Evolutionary conservation across 2,113 vertebrate species (phyloP), one percentile per base, ranked within the genome.

Genomic region (Xiphophorus maculatus): DNA sequence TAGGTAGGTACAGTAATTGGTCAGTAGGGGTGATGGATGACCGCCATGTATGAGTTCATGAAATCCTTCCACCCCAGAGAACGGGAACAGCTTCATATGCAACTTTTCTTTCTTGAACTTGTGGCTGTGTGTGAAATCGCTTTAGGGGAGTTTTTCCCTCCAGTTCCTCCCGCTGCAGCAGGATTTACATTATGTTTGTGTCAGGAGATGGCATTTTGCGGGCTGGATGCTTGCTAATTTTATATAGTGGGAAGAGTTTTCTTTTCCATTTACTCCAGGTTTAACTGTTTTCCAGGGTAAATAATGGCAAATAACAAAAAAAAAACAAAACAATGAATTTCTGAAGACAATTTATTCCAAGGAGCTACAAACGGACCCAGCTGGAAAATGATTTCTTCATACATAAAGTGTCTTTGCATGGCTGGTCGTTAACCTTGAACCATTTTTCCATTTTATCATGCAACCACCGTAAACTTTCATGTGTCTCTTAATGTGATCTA

Each of bases 21-120:
- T 93, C 92, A 92, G 83, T 71, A 74, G 86, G 79, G 80, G 86
- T 87, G 88, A 89, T 82, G 78, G 91, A 93, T 88, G 89, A 89
- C 80, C 76, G 67, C 73, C 76, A 69, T 30, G 25, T 80, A 86
- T 76, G 73, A 77, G 79, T 75, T 74, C 77, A 74, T 70, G 70
- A 82, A 84, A 79, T 71, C 77, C 61, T 70, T 2, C 35, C 5
- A 62, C 37, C 12, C n/a, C 11, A 28, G 66, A 81, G 72, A 77
- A 44, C 28, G 68, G 79, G 37, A 84, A 69, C 1, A 42, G 75
- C 51, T 84, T 68, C 30, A 69, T 71, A 29, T 79, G 83, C 64
- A 74, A 65, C 76, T 73, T 79, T 61, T 68, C 79, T 80, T 63
- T 40, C 2, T 58, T 66, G 28, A 35, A 33, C 60, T 61, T 58